A percentile compares a stretch with the other conserved stretches of the same genome.
Conservation (phyloP, 2,888 invertebrate species). For the Oxytorus armatus region DNA sequence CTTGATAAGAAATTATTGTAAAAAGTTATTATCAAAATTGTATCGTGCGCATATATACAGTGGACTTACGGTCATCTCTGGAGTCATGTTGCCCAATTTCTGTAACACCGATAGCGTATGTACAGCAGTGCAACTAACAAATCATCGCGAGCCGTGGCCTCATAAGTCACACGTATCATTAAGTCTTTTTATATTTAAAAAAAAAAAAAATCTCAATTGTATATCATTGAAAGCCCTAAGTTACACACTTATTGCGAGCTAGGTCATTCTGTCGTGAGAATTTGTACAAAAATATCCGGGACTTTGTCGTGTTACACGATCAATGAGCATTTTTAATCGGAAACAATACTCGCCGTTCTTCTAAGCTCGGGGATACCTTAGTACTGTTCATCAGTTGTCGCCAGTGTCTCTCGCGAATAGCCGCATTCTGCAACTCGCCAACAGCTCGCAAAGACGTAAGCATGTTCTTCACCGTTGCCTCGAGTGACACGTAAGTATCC, state of each 20-base stretch:
- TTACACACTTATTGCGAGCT: constrained; percentile 18
- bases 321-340: constrained; percentile 14
- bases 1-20: constrained; percentile 31
- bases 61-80: constrained; percentile 84
- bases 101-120: constrained; percentile 84
- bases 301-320: constrained; percentile 13
- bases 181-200: constrained; percentile 17
- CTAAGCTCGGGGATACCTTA: constrained; percentile 88
- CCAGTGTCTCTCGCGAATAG: constrained; percentile 98
- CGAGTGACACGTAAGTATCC: constrained; percentile 95
- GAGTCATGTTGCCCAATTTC: constrained; percentile 84
- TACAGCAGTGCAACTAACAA: constrained; percentile 83
- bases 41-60: constrained; percentile 81
- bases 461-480: constrained; percentile 98
- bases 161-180: constrained; percentile 46
- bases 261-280: constrained; percentile 37
- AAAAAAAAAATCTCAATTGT: constrained; percentile 19
- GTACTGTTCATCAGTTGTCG: constrained; percentile 98
- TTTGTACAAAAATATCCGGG: constrained; percentile 18
- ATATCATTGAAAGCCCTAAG: constrained; percentile 37
- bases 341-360: constrained; percentile 56
- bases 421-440: constrained; percentile 97
- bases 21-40: constrained; percentile 42
- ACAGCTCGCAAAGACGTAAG: constrained; percentile 97
- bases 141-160: constrained; percentile 47